A percentile compares a stretch with the other conserved stretches of the same genome.
These are phyloP conservation scores for Sminthurides bifidus DNA, from an alignment of 1,140 invertebrate genomes.

Conservation along the genomic window DNA sequence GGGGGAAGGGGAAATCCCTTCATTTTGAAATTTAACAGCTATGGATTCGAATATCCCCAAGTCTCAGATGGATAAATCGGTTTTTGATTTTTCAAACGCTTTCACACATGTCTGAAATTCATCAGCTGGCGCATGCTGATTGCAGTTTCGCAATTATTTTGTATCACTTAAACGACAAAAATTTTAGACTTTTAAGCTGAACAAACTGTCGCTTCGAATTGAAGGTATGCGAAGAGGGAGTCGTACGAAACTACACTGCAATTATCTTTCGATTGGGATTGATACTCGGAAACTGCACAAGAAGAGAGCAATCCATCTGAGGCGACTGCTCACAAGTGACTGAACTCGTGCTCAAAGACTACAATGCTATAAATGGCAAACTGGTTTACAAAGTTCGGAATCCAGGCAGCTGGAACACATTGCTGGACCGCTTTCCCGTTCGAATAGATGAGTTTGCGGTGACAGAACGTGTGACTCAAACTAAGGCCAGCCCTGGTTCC, in stretches of 20 bases:
- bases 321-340: background rate
- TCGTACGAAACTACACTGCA: too few species aligned
- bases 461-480: conserved; percentile 27
- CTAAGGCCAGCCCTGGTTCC: conserved; percentile 20
- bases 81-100: background rate
- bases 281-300: background rate
- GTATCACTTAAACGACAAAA: too few species aligned
- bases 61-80: background rate
- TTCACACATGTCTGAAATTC: background rate
- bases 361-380: conserved; percentile 3
- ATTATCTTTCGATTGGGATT: background rate
- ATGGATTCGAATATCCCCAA: background rate
- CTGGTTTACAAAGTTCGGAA: too few species aligned
- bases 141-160: too few species aligned
- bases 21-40: too few species aligned
- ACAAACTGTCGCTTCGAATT: background rate
- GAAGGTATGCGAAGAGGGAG: too few species aligned
- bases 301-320: background rate
- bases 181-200: background rate
- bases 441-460: conserved; percentile 3
- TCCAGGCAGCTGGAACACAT: too few species aligned
- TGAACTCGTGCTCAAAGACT: background rate
- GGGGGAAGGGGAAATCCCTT: background rate
- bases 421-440: too few species aligned
- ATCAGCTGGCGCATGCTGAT: background rate